Percentiles rank a stretch among this genome's conserved stretches.
Evolutionary conservation across 2,888 invertebrate genomes (phyloP).

Genomic region (Norana najaformis): DNA sequence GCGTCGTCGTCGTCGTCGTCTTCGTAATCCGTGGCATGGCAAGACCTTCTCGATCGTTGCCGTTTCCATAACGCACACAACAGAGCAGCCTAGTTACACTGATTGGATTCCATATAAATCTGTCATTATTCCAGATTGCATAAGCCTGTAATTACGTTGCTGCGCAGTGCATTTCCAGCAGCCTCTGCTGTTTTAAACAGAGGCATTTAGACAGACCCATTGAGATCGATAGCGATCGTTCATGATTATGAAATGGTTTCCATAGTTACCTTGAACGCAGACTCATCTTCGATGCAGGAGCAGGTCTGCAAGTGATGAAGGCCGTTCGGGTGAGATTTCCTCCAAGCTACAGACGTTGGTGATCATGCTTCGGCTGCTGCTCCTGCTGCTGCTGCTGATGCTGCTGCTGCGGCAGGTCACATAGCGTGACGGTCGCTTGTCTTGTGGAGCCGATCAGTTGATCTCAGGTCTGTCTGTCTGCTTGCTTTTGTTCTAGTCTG

Average conservation of each 20-base stretch:
- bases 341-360: background rate
- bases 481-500: no score
- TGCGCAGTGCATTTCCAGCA: background rate
- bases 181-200: no score
- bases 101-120: no score
- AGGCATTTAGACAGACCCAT: background rate
- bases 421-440: background rate
- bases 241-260: background rate
- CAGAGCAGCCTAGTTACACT: no score
- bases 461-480: background rate
- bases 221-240: background rate
- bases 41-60: no score
- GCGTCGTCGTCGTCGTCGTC: no score
- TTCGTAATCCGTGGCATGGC: no score
- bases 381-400: background rate
- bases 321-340: background rate
- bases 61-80: no score
- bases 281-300: background rate
- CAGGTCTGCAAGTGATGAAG: background rate
- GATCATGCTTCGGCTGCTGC: background rate
- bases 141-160: background rate
- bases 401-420: background rate
- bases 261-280: background rate
- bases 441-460: background rate
- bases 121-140: background rate